Evolutionary conservation across 2,888 invertebrate genomes (phyloP), one percentile per base, ranked within the genome.

Genomic region (Neocrepidodera transversa): DNA sequence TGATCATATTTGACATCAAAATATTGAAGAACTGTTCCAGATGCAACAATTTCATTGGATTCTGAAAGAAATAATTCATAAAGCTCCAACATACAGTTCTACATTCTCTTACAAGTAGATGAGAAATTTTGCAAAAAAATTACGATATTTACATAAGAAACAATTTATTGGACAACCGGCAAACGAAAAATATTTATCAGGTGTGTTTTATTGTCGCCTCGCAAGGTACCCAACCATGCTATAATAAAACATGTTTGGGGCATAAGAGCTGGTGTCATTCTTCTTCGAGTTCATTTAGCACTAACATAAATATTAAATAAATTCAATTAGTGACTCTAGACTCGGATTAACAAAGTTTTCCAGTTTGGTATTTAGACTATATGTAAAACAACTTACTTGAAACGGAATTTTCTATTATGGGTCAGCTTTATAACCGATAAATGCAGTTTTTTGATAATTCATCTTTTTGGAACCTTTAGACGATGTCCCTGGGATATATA

Each of bases 361-460:
- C 84, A 99, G 99, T 86, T 99, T 97, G 64, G 97, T 92, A 87
- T 99, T 97, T 95, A 80, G 32, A 83, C 4, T 23, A 23, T 5
- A 23, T 23, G 3, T 60, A 2, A 14, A 40, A 28, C 13, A 18
- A 90, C 95, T 91, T 82, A 97, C 96, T 97, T 82, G 97, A 98
- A 66, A 97, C 97, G 76, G 97, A 97, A 82, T 97, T 90, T 83
- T 98, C 97, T 53, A 81, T 99, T 93, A 81, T 99, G 99, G 75
- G 97, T 97, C 99, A 78, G 99, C 98, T 82, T 99, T 99, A 84
- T 97, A 99, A 61, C 93, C 97, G 73, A 99, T 86, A 79, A 99
- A 99, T 45, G 97, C 95, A 1, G 99, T 99, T 62, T 81, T 98
- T 98, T 74, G 85, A 88, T 20, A 92, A 84, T 80, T 99, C 97